phyloP scores from a whole-genome alignment of 1,140 invertebrate species.

The Hirudo medicinalis region DNA sequence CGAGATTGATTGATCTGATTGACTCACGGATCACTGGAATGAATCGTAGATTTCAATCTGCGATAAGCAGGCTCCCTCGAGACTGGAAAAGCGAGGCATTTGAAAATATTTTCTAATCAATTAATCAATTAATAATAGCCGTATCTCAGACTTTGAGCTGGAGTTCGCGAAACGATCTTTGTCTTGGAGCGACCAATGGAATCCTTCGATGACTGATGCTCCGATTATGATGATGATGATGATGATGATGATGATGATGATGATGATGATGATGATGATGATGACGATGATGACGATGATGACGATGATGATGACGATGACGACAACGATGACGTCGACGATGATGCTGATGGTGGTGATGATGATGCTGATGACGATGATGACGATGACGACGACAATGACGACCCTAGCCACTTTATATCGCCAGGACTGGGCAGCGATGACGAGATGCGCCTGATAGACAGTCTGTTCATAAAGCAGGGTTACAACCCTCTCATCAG shows the following conservation, averaged over 20 bases:
- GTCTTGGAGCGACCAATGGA: background rate
- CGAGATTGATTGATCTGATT: background rate
- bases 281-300: constrained; percentile 34
- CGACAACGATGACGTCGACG: background rate
- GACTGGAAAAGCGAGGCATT: background rate
- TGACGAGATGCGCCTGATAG: constrained; percentile 51
- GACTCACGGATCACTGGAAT: background rate
- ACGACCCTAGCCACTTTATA: background rate
- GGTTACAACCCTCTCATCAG: constrained; percentile 98
- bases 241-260: background rate
- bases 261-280: background rate
- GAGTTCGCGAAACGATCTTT: no score
- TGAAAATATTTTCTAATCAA: constrained; percentile 3
- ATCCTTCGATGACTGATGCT: background rate
- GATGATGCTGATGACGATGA: background rate
- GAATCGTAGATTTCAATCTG: background rate
- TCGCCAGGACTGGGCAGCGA: constrained; percentile 27
- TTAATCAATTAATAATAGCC: background rate
- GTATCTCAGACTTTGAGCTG: no score
- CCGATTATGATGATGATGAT: background rate
- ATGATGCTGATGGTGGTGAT: background rate
- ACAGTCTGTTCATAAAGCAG: constrained; percentile 71
- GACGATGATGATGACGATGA: background rate
- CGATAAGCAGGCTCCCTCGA: background rate
- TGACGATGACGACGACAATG: constrained; percentile 30